These are phyloP conservation scores for Apteryx mantelli DNA, from an alignment of 2,113 vertebrate species.

Conservation along the genomic window DNA sequence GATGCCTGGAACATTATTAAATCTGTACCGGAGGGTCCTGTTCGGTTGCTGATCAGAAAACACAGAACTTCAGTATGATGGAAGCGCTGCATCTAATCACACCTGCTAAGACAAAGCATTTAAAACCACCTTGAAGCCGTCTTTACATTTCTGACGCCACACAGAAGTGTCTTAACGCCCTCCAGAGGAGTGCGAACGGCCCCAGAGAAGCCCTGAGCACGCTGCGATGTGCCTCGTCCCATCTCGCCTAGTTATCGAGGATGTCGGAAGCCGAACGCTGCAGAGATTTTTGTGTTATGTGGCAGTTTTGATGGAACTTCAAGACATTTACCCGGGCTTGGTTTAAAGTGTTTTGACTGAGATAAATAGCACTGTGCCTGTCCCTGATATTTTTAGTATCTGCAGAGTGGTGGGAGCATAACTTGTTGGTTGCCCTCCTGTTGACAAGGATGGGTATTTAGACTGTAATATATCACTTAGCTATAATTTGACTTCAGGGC, in stretches of 20 bases:
- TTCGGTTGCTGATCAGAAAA: constrained; percentile 87
- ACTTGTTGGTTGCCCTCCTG: constrained; percentile 45
- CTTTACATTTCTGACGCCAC: constrained; percentile 38
- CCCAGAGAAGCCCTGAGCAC: constrained; percentile 21
- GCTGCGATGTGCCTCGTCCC: constrained; percentile 3
- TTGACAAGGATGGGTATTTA: constrained; percentile 43
- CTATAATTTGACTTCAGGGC: constrained; percentile 37
- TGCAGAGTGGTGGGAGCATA: constrained; percentile 3
- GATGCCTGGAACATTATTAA: constrained; percentile 95
- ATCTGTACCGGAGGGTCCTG: constrained; percentile 85
- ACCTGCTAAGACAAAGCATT: background rate
- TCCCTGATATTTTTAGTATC: constrained; percentile 27
- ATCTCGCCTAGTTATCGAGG: background rate
- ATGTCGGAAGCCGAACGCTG: constrained; percentile 19
- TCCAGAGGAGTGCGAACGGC: constrained; percentile 40
- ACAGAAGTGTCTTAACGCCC: constrained; percentile 60
- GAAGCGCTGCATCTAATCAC: background rate
- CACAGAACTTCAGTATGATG: constrained; percentile 80
- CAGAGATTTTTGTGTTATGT: constrained; percentile 32
- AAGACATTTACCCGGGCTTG: constrained; percentile 7
- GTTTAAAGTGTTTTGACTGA: constrained; percentile 16
- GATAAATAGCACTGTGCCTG: constrained; percentile 51
- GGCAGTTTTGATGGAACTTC: constrained; percentile 37
- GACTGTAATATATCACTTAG: constrained; percentile 36
- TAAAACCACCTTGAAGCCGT: constrained; percentile 20